A percentile compares a stretch with the other conserved stretches of the same genome.
phyloP scores from a whole-genome alignment of 1,140 invertebrate genomes.

The silkworm (Bombyx mori) region ASM3026992v2 NC_085120.1:5642001-5642500 shows the following conservation, averaged over 20 bases:
- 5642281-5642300: constrained; percentile 50
- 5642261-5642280: constrained; percentile 69
- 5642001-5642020: constrained; percentile 43
- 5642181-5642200: constrained; percentile 13
- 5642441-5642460: too few species aligned
- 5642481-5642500: too few species aligned
- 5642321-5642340: constrained; percentile 34
- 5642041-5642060: constrained; percentile 71
- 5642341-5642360: neutral
- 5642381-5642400: too few species aligned
- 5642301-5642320: constrained; percentile 27
- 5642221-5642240: neutral
- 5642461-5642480: too few species aligned
- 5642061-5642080: constrained; percentile 65
- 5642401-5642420: too few species aligned
- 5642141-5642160: constrained; percentile 55
- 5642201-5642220: constrained; percentile 24
- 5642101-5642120: constrained; percentile 71
- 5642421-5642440: too few species aligned
- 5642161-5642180: constrained; percentile 34
- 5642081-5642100: constrained; percentile 71
- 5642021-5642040: constrained; percentile 65
- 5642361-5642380: neutral
- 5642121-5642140: constrained; percentile 69
- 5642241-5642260: constrained; percentile 42